These are phyloP conservation scores for Phylloscopus collybita DNA, from an alignment of 2,797 vertebrate species.

Conservation along the genomic window DNA sequence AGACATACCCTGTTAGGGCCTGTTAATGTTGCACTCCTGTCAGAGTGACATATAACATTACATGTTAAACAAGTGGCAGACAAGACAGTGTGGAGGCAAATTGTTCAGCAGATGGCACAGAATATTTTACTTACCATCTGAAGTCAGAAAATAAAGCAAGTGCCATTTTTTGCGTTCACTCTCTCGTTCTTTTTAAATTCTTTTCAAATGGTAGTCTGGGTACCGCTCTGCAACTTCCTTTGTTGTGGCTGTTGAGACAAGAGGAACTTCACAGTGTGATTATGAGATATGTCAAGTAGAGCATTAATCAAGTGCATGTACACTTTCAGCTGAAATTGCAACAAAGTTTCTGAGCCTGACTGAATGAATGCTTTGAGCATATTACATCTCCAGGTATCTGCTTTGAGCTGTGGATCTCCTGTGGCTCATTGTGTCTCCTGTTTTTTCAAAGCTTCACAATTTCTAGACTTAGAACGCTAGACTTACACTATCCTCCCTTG, in stretches of 20 bases:
- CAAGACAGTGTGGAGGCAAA: constrained; percentile 18
- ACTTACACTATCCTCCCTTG: neutral
- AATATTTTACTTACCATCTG: constrained; percentile 34
- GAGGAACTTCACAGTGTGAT: neutral
- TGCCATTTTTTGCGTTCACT: neutral
- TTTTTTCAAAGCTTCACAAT: neutral
- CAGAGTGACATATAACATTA: constrained; percentile 53
- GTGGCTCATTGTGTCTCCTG: neutral
- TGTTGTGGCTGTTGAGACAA: neutral
- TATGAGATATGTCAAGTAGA: neutral
- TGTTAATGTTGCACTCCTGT: constrained; percentile 53
- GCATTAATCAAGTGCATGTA: neutral
- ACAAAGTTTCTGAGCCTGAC: neutral
- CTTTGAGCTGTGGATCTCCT: neutral
- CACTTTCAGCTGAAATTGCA: neutral
- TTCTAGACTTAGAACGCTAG: neutral
- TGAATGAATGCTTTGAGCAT: neutral
- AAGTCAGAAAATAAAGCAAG: constrained; percentile 28
- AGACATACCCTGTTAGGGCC: constrained; percentile 37
- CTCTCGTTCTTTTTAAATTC: neutral
- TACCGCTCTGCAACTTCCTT: neutral
- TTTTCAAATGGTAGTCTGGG: neutral
- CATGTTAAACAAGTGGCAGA: constrained; percentile 48
- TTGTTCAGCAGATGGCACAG: constrained; percentile 44
- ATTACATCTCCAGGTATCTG: neutral